These are phyloP conservation scores for Melanargia galathea DNA, from an alignment of 2,888 invertebrate species.

Conservation along the genomic window DNA sequence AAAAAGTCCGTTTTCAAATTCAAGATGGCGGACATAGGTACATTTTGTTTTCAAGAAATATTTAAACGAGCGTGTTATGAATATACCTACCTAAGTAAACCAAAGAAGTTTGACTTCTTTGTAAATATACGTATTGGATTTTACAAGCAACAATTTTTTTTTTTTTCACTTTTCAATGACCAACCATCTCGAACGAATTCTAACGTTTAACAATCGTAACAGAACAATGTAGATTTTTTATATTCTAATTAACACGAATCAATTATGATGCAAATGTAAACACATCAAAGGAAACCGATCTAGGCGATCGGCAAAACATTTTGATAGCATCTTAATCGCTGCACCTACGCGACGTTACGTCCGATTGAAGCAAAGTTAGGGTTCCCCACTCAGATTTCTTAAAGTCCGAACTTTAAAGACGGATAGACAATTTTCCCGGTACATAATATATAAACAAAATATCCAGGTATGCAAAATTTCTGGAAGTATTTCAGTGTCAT, in stretches of 20 bases:
- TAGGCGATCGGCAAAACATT: slow-evolving; percentile 55
- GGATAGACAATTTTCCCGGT: too few relatives aligned
- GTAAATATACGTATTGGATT: too few relatives aligned
- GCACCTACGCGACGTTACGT: slow-evolving; percentile 71
- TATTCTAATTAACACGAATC: slow-evolving; percentile 36
- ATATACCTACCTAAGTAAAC: too few relatives aligned
- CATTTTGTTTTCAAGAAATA: too few relatives aligned
- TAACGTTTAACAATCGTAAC: neutral
- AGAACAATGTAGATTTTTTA: slow-evolving; percentile 10
- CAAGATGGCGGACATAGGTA: too few relatives aligned
- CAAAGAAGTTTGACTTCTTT: too few relatives aligned
- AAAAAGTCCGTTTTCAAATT: too few relatives aligned
- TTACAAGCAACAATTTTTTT: too few relatives aligned
- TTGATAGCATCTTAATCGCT: slow-evolving; percentile 70
- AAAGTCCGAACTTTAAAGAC: neutral
- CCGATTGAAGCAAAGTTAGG: slow-evolving; percentile 43
- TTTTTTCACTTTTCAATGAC: neutral
- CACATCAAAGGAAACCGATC: slow-evolving; percentile 56
- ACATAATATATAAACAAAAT: too few relatives aligned
- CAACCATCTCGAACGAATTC: neutral
- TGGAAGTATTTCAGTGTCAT: too few relatives aligned
- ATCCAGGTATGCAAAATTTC: too few relatives aligned
- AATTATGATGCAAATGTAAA: slow-evolving; percentile 39
- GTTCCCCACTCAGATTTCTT: slow-evolving; percentile 12
- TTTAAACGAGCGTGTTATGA: too few relatives aligned